phyloP scores from a whole-genome alignment of 2,797 vertebrate species.

The Centroberyx gerrardi region DNA sequence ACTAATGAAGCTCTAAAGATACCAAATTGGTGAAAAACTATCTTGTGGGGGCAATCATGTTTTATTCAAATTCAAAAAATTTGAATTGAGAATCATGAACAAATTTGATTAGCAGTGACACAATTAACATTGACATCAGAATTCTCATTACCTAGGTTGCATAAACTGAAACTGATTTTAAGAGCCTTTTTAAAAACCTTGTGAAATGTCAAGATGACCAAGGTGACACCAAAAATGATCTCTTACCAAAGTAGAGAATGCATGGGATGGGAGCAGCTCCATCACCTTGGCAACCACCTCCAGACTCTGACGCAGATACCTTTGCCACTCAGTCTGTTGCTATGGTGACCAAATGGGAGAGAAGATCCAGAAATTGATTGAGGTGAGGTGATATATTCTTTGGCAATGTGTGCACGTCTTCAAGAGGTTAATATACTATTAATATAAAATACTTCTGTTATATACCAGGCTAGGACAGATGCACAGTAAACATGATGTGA shows the following conservation, averaged over 20 bases:
- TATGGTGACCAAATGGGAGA: slow-evolving; percentile 75
- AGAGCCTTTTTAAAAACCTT: not conserved
- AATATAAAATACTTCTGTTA: not conserved
- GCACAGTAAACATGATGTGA: not conserved
- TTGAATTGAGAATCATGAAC: not conserved
- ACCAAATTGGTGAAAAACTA: too few species aligned
- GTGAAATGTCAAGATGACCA: not conserved
- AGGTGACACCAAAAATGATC: not conserved
- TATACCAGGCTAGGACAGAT: not conserved
- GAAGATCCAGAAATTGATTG: slow-evolving; percentile 25
- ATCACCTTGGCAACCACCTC: slow-evolving; percentile 99
- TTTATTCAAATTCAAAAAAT: not conserved
- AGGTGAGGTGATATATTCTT: not conserved
- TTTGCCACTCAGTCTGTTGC: slow-evolving; percentile 99
- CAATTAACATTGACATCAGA: not conserved
- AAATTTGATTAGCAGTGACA: not conserved
- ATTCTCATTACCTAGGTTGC: too few species aligned
- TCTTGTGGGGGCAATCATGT: not conserved
- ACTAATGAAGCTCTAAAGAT: too few species aligned
- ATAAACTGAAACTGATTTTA: too few species aligned
- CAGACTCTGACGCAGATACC: slow-evolving; percentile 97
- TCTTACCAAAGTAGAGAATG: slow-evolving; percentile 94
- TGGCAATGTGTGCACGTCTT: not conserved
- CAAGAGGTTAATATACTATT: not conserved
- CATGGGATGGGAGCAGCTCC: slow-evolving; percentile 98